Conservation (phyloP, 2,797 vertebrate species). For the Sebastes oblongus region DNA sequence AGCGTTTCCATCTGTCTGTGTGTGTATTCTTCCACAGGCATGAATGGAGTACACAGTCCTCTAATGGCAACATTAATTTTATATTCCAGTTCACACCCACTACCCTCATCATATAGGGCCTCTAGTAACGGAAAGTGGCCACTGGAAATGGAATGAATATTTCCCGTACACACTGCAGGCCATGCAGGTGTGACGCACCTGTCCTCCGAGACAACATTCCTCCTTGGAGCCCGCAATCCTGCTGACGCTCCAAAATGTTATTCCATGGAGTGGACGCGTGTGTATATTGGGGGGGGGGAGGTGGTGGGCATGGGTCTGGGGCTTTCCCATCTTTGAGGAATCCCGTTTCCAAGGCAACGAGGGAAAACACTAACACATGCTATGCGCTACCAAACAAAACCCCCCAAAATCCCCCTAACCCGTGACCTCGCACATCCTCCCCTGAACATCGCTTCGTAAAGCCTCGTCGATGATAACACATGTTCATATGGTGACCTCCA, state of each 20-base stretch:
- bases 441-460: not conserved
- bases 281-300: not conserved
- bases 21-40: slow-evolving; percentile 36
- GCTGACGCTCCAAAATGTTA: slow-evolving; percentile 61
- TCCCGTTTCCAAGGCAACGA: slow-evolving; percentile 55
- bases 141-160: slow-evolving; percentile 30
- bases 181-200: slow-evolving; percentile 70
- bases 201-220: slow-evolving; percentile 56
- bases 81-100: slow-evolving; percentile 45
- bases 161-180: slow-evolving; percentile 51
- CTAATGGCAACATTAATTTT: slow-evolving; percentile 30
- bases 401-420: not conserved
- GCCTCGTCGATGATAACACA: not conserved
- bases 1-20: slow-evolving; percentile 22
- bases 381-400: not conserved
- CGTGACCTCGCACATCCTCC: not conserved
- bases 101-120: not conserved
- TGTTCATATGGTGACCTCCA: slow-evolving; percentile 20
- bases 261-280: slow-evolving; percentile 35
- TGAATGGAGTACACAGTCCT: slow-evolving; percentile 33
- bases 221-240: slow-evolving; percentile 33
- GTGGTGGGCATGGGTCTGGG: slow-evolving; percentile 27
- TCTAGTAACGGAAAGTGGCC: slow-evolving; percentile 30
- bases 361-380: slow-evolving; percentile 56
- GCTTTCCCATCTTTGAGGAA: slow-evolving; percentile 60